Percentiles rank a stretch among this genome's conserved stretches.
phyloP scores from a whole-genome alignment of 2,888 invertebrate genomes.

The Eremobia ochroleuca region DNA sequence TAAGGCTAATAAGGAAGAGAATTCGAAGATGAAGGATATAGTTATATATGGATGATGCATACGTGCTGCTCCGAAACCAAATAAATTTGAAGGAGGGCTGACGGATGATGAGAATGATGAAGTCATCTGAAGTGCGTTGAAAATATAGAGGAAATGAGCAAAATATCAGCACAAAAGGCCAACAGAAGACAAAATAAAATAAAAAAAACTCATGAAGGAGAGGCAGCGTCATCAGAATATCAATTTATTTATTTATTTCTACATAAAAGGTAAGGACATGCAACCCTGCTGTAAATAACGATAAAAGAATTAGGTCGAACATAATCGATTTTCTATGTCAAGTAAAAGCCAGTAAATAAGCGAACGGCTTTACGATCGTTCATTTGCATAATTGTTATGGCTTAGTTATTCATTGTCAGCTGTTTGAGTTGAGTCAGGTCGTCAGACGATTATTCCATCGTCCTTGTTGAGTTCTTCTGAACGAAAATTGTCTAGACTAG shows the following conservation, averaged over 20 bases:
- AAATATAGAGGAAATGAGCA: not conserved
- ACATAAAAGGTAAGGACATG: not conserved
- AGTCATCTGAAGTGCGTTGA: not conserved
- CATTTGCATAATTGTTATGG: slow-evolving; percentile 45
- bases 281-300: slow-evolving; percentile 5
- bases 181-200: not conserved
- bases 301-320: slow-evolving; percentile 38
- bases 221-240: not conserved
- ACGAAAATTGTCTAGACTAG: slow-evolving; percentile 40
- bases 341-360: slow-evolving; percentile 35
- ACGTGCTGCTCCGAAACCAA: not conserved
- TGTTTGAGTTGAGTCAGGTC: slow-evolving; percentile 34
- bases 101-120: not conserved
- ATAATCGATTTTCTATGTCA: slow-evolving; percentile 12
- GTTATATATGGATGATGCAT: not conserved
- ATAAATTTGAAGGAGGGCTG: not conserved
- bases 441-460: slow-evolving; percentile 26
- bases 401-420: slow-evolving; percentile 33
- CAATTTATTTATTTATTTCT: not conserved
- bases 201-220: not conserved
- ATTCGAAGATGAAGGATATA: not conserved
- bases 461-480: not conserved
- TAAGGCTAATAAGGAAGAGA: not conserved
- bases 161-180: not conserved
- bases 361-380: slow-evolving; percentile 25